Evolutionary conservation across 1,140 invertebrate genomes (phyloP), one percentile per base, ranked within the genome.

Genomic region (Drosophila nigrodunni): DNA sequence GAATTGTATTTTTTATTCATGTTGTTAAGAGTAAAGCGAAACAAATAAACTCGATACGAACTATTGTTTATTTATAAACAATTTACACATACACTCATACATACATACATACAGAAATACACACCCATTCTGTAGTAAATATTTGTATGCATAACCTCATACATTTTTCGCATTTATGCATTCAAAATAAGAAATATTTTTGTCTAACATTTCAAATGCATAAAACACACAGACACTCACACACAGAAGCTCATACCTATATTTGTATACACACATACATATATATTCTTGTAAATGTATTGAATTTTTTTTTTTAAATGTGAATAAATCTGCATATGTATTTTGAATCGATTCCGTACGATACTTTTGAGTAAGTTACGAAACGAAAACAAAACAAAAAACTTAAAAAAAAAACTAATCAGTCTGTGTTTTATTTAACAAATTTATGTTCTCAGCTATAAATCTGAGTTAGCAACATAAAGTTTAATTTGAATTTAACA

Each of bases 141-240:
- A 72, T 30, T 44, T 50, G 44, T 15, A 64, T 7, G 21, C 52
- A 25, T 39, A 15, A 11, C 58, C 21, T 88, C 71, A 70, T 88
- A 69, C 78, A 81, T 85, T 89, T 30, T 88, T 80, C 74, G 85
- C 85, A 88, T 88, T 88, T 88, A 89, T 89, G 85, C 85, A 88
- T 88, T 88, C 73, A 58, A 74, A 62, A 49, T 67, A 58, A 47
- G 34, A 67, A 67, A 62, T 68, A 62, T 68, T 60, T 73, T 76
- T 75, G 47, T 72, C 59, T 55, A 76, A 50, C 59, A 58, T 59
- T 76, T 71, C 55, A 72, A 65, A 59, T 76, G 68, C 69, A 76
- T 77, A 67, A 61, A 62, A 1, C 39, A 21, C 10, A 64, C n/a
- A 61, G 9, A 69, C 43, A 49, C 13, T 80, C 55, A 41, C 21